Evolutionary conservation across 2,797 vertebrate species (phyloP).

Genomic region (Arrhamphus sclerolepis): DNA sequence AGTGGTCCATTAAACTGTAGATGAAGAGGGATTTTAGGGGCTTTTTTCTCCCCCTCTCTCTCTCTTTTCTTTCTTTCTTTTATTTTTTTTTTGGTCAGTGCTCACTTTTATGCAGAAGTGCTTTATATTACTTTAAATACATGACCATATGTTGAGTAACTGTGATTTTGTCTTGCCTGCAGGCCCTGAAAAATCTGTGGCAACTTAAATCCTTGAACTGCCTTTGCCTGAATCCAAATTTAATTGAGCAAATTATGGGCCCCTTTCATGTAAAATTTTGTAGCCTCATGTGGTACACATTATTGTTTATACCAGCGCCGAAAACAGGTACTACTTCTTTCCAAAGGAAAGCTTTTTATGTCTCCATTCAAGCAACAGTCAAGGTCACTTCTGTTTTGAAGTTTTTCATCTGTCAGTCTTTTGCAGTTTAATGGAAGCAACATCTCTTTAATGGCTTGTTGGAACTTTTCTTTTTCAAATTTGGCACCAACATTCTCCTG

Average conservation of each 20-base stretch:
- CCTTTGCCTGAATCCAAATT: conserved; percentile 56
- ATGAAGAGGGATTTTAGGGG: conserved; percentile 41
- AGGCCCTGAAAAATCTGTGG: conserved; percentile 47
- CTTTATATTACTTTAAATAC: conserved; percentile 43
- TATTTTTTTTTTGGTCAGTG: conserved; percentile 17
- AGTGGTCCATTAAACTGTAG: conserved; percentile 49
- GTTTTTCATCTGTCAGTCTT: no score
- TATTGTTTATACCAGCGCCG: conserved; percentile 31
- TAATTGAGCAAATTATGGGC: conserved; percentile 51
- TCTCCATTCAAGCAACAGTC: neutral
- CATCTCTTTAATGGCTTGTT: neutral
- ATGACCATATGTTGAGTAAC: conserved; percentile 61
- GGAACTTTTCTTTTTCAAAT: neutral
- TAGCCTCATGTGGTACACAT: conserved; percentile 30
- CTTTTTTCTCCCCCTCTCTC: no score
- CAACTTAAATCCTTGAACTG: conserved; percentile 62
- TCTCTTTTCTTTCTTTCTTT: conserved; percentile 29
- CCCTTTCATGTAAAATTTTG: conserved; percentile 40
- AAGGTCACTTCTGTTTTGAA: neutral
- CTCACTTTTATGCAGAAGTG: conserved; percentile 21
- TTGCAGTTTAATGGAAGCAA: neutral
- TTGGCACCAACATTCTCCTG: no score
- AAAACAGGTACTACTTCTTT: conserved; percentile 31
- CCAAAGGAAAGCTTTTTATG: conserved; percentile 23
- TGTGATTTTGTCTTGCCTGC: conserved; percentile 36